phyloP scores from a whole-genome alignment of 2,797 vertebrate species.

The Pipistrellus pygmaeus region DNA sequence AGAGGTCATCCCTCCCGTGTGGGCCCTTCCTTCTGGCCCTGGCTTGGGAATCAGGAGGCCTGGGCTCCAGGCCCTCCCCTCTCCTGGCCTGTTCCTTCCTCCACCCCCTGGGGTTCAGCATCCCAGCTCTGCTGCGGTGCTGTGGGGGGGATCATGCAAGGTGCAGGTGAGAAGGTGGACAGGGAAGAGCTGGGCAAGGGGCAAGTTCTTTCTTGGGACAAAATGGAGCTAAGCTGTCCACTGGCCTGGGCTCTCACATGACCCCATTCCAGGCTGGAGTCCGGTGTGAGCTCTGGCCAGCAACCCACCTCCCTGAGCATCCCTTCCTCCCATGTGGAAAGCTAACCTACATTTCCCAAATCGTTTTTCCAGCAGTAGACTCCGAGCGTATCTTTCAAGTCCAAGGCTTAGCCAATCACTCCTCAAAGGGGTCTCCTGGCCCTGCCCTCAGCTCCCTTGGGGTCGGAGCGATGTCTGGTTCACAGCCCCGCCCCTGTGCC shows the following conservation, averaged over 20 bases:
- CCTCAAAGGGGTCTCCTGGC: neutral
- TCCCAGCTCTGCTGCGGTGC: neutral
- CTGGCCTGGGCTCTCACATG: neutral
- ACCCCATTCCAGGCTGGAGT: neutral
- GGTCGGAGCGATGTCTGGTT: neutral
- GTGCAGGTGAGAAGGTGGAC: neutral
- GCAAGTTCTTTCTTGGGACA: neutral
- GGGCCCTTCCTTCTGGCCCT: neutral
- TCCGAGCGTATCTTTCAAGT: neutral
- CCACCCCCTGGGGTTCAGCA: neutral
- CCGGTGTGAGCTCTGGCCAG: conserved; percentile 11
- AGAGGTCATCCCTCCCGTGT: neutral
- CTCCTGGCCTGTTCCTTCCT: neutral
- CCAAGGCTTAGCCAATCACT: neutral
- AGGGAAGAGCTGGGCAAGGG: neutral
- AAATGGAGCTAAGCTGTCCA: neutral
- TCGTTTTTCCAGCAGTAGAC: neutral
- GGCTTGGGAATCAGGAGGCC: neutral
- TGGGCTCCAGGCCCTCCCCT: neutral
- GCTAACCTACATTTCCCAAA: neutral
- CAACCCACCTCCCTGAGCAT: neutral
- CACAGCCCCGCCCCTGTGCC: neutral
- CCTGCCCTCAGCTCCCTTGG: neutral
- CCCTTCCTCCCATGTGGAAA: neutral
- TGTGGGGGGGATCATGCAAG: neutral